phyloP scores from a whole-genome alignment of 2,888 invertebrate genomes.

The Drosophila emarginata region DNA sequence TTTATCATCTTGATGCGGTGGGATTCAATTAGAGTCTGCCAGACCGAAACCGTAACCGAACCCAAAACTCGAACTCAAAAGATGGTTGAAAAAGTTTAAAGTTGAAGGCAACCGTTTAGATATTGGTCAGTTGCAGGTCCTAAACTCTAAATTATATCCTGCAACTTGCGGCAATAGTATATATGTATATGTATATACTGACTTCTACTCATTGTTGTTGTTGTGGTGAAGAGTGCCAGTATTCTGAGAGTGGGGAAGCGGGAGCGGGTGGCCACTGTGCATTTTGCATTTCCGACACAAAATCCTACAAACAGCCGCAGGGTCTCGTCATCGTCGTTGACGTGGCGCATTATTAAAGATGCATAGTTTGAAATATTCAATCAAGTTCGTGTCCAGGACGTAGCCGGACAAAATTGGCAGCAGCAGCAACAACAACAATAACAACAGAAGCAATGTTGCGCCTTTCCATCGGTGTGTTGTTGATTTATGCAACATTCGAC shows the following conservation, averaged over 20 bases:
- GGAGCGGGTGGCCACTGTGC: constrained; percentile 23
- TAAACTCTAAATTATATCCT: constrained; percentile 49
- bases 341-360: constrained; percentile 73
- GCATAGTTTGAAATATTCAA: constrained; percentile 77
- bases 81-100: constrained; percentile 33
- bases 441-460: constrained; percentile 43
- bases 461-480: constrained; percentile 53
- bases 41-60: constrained; percentile 48
- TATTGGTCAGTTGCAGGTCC: constrained; percentile 41
- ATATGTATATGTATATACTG: too few relatives aligned
- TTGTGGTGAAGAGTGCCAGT: constrained; percentile 2
- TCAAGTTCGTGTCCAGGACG: constrained; percentile 52
- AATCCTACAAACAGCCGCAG: constrained; percentile 64
- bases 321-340: constrained; percentile 46
- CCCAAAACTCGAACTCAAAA: constrained; percentile 27
- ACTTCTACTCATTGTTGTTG: neutral
- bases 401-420: constrained; percentile 46
- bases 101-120: constrained; percentile 14
- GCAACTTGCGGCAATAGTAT: constrained; percentile 4
- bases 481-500: constrained; percentile 67
- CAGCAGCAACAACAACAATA: constrained; percentile 15
- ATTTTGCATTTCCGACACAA: constrained; percentile 38
- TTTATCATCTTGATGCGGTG: constrained; percentile 70
- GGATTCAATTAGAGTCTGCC: constrained; percentile 67
- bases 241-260: neutral